Percentiles rank a stretch among this genome's conserved stretches.
Conservation (phyloP, 2,888 invertebrate genomes). For the Nebria salina region DNA sequence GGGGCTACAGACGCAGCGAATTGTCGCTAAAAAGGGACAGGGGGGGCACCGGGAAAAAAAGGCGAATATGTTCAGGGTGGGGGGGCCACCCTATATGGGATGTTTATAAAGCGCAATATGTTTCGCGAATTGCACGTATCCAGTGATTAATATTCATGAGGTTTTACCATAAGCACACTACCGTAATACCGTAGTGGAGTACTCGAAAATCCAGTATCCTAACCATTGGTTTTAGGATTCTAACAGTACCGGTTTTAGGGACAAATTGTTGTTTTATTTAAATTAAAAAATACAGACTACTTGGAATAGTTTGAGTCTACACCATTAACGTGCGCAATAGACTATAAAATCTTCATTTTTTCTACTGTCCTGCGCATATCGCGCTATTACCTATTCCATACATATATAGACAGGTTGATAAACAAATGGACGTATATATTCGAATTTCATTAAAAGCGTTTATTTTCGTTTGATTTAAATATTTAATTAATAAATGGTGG, state of each 20-base stretch:
- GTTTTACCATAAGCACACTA: neutral
- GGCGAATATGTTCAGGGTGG: neutral
- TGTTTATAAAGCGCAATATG: slow-evolving; percentile 22
- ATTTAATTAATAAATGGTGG: neutral
- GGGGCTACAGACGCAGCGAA: neutral
- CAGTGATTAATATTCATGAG: slow-evolving; percentile 22
- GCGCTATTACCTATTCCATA: too few species aligned
- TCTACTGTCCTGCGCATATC: too few species aligned
- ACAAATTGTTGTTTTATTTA: neutral
- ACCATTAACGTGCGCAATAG: too few species aligned
- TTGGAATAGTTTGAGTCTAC: too few species aligned
- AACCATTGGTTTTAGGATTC: neutral
- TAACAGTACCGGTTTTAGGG: neutral
- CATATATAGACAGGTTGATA: too few species aligned
- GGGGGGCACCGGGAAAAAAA: slow-evolving; percentile 5
- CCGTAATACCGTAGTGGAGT: neutral
- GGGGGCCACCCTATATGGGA: neutral
- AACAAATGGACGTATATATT: too few species aligned
- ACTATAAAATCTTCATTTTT: too few species aligned
- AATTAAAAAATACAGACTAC: too few species aligned
- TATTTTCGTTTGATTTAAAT: neutral
- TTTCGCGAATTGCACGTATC: slow-evolving; percentile 13
- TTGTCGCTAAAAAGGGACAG: neutral
- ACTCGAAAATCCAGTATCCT: neutral
- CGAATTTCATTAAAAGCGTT: too few species aligned